Conservation (phyloP, 2,797 vertebrate species). For the Esox lucius region DNA sequence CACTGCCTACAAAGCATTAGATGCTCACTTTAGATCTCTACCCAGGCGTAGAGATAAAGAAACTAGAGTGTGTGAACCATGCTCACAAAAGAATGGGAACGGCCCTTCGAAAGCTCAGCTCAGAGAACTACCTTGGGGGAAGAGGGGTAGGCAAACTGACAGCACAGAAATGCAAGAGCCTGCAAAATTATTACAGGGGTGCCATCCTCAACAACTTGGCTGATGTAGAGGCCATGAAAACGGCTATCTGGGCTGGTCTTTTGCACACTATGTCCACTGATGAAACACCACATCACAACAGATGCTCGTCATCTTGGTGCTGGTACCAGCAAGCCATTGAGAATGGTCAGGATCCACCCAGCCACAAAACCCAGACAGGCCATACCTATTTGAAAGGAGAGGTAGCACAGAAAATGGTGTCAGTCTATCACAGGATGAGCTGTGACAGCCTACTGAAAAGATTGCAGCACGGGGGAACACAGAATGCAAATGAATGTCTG, state of each 20-base stretch:
- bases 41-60: not conserved
- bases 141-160: constrained; percentile 3
- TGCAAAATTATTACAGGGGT: constrained; percentile 2
- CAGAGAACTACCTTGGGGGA: too few relatives aligned
- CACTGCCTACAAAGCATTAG: not conserved
- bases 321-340: too few relatives aligned
- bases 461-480: constrained; percentile 13
- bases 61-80: not conserved
- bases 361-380: too few relatives aligned
- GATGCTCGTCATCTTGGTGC: too few relatives aligned
- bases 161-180: not conserved
- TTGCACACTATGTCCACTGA: too few relatives aligned
- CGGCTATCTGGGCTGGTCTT: not conserved
- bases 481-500: constrained; percentile 3
- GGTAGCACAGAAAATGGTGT: not conserved
- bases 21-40: not conserved
- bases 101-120: too few relatives aligned
- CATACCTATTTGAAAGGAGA: not conserved
- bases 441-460: constrained; percentile 9
- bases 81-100: not conserved
- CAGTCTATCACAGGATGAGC: constrained; percentile 14
- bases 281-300: too few relatives aligned
- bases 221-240: not conserved
- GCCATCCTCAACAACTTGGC: constrained; percentile 8
- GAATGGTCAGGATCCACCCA: too few relatives aligned